A percentile compares a stretch with the other conserved stretches of the same genome.
These are phyloP conservation scores for Acrobeloides nanus DNA, from an alignment of 2,888 invertebrate species.

Conservation along the genomic window DNA sequence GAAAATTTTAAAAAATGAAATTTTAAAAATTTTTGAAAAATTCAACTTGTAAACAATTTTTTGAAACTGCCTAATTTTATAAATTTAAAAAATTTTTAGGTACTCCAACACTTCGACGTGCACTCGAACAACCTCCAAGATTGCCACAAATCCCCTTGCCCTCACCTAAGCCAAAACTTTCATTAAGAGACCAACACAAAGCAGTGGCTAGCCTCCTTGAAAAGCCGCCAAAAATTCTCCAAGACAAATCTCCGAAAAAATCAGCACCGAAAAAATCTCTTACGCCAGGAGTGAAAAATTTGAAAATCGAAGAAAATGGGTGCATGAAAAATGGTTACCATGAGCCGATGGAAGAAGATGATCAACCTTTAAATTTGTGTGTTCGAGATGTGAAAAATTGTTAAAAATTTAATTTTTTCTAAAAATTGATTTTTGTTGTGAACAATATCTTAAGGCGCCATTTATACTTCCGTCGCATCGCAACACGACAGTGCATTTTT, in stretches of 20 bases:
- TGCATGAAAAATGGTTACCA: neutral
- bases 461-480: too few relatives aligned
- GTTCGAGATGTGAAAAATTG: conserved; percentile 20
- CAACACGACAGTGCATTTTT: too few relatives aligned
- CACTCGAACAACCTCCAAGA: conserved; percentile 5
- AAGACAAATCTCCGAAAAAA: conserved; percentile 3
- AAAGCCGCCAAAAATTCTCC: conserved; percentile 12
- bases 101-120: conserved; percentile 14
- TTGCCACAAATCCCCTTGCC: neutral
- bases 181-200: conserved; percentile 14
- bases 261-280: neutral
- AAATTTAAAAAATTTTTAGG: too few relatives aligned
- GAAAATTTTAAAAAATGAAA: too few relatives aligned
- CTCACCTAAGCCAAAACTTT: neutral
- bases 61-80: too few relatives aligned
- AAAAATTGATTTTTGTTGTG: too few relatives aligned
- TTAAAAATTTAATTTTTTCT: neutral
- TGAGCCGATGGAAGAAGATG: conserved; percentile 26
- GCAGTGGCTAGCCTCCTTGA: conserved; percentile 22
- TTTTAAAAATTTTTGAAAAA: too few relatives aligned
- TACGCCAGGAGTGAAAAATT: neutral
- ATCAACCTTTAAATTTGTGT: conserved; percentile 32
- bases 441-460: too few relatives aligned
- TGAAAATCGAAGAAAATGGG: conserved; percentile 2
- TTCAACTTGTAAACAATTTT: too few relatives aligned